Evolutionary conservation across 2,113 vertebrate species (phyloP).

Genomic region (Agapornis roseicollis): DNA sequence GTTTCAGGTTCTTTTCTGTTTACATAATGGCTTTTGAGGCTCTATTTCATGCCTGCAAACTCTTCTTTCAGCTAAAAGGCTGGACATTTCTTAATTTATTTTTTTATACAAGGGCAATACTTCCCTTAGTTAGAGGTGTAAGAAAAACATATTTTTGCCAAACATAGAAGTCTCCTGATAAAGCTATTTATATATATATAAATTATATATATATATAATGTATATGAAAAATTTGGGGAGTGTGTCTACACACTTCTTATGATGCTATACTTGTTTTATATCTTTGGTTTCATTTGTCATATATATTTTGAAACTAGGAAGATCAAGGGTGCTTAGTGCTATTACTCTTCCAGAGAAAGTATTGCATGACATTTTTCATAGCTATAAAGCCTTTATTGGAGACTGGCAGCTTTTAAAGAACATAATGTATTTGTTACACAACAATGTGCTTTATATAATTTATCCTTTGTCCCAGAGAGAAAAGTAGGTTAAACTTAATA

Average conservation of each 20-base stretch:
- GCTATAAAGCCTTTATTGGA: neutral
- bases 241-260: neutral
- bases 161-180: neutral
- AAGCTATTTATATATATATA: neutral
- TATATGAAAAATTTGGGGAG: neutral
- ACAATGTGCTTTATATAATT: neutral
- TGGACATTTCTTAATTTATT: neutral
- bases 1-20: neutral
- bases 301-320: neutral
- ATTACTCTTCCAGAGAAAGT: neutral
- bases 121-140: neutral
- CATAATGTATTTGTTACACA: conserved; percentile 8
- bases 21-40: neutral
- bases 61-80: neutral
- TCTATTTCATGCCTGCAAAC: neutral
- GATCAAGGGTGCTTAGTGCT: neutral
- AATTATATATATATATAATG: neutral
- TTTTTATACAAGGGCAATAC: neutral
- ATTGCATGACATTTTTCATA: neutral
- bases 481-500: conserved; percentile 46
- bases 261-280: neutral
- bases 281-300: neutral
- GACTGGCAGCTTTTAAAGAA: conserved; percentile 3
- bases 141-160: neutral
- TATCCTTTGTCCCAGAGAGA: conserved; percentile 30